These are phyloP conservation scores for Nannoperca australis DNA, from an alignment of 2,797 vertebrate genomes.

Conservation along the genomic window DNA sequence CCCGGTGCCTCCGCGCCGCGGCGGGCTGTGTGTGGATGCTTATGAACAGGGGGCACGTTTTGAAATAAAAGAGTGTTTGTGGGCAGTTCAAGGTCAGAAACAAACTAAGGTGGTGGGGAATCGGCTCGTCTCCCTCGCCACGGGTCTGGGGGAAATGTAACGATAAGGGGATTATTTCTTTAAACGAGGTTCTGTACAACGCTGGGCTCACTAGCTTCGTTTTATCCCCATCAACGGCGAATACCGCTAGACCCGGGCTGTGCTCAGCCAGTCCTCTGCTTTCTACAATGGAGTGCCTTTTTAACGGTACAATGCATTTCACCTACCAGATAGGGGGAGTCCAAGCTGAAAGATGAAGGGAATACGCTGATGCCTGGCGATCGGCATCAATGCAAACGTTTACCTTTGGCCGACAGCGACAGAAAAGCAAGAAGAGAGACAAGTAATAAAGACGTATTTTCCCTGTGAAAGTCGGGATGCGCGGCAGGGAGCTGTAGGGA, in stretches of 20 bases:
- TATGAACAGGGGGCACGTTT: slow-evolving; percentile 44
- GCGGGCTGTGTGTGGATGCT: slow-evolving; percentile 84
- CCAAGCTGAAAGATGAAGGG: slow-evolving; percentile 88
- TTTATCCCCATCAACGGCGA: slow-evolving; percentile 91
- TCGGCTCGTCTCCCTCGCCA: slow-evolving; percentile 77
- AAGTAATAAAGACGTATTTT: slow-evolving; percentile 83
- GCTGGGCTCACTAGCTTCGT: slow-evolving; percentile 90
- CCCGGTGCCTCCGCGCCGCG: slow-evolving; percentile 83
- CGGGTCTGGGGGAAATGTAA: slow-evolving; percentile 84
- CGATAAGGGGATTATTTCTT: slow-evolving; percentile 88
- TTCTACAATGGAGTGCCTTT: slow-evolving; percentile 95
- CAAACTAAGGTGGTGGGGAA: slow-evolving; percentile 87
- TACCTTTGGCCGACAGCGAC: slow-evolving; percentile 78
- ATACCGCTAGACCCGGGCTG: slow-evolving; percentile 91
- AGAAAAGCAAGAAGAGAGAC: slow-evolving; percentile 73
- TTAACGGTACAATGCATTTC: slow-evolving; percentile 96
- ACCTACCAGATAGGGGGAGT: slow-evolving; percentile 95
- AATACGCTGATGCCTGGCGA: slow-evolving; percentile 91
- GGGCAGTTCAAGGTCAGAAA: slow-evolving; percentile 94
- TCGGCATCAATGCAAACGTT: slow-evolving; percentile 91
- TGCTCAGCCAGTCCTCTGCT: slow-evolving; percentile 91
- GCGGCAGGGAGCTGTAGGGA: slow-evolving; percentile 75
- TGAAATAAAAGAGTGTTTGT: slow-evolving; percentile 89
- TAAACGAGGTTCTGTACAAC: slow-evolving; percentile 88
- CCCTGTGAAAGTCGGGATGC: slow-evolving; percentile 81